Conservation (phyloP, 2,888 invertebrate species). For the Phasia obesa region DNA sequence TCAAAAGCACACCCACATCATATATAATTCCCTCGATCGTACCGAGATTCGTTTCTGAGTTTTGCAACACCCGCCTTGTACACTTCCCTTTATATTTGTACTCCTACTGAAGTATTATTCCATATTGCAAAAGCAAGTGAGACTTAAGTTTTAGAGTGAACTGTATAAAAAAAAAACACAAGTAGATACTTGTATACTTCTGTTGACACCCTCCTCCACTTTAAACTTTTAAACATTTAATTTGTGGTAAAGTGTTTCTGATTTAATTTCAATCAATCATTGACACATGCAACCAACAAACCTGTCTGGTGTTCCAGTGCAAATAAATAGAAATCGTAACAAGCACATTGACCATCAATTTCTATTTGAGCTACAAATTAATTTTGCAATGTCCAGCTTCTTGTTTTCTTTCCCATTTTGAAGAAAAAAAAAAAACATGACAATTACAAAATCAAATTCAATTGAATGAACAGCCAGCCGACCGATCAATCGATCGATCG, state of each 20-base stretch:
- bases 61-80: no score
- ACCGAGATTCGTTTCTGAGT: no score
- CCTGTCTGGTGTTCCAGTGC: background rate
- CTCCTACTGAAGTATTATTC: no score
- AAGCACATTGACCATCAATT: conserved; percentile 45
- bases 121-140: no score
- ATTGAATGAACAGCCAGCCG: conserved; percentile 17
- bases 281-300: conserved; percentile 3
- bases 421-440: conserved; percentile 49
- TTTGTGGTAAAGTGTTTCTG: conserved; percentile 58
- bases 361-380: conserved; percentile 24
- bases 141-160: no score
- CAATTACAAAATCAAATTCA: conserved; percentile 63
- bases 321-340: conserved; percentile 16
- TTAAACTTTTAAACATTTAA: conserved; percentile 26
- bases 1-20: no score
- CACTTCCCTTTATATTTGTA: no score
- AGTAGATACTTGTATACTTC: no score
- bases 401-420: conserved; percentile 10
- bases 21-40: no score
- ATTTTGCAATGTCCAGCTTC: conserved; percentile 12
- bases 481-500: conserved; percentile 2
- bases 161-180: no score
- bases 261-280: conserved; percentile 67
- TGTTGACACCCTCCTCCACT: conserved; percentile 2